These are phyloP conservation scores for Tetragnatha montana DNA, from an alignment of 2,888 invertebrate species.

Conservation along the genomic window DNA sequence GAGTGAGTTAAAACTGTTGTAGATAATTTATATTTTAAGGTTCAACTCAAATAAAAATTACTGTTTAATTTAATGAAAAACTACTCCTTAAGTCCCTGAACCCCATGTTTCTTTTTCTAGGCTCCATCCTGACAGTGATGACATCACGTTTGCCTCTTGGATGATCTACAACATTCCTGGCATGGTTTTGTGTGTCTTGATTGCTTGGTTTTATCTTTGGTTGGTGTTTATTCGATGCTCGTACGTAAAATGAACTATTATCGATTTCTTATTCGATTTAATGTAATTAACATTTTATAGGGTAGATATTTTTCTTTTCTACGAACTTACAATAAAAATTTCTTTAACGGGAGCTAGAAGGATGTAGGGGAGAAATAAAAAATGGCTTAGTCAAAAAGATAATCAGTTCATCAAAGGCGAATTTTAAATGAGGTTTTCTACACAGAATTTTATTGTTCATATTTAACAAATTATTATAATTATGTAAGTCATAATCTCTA, in stretches of 20 bases:
- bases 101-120: conserved; percentile 5
- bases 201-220: conserved; percentile 87
- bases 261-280: no score
- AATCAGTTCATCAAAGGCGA: no score
- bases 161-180: conserved; percentile 90
- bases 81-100: neutral
- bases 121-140: conserved; percentile 74
- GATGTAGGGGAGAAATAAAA: neutral
- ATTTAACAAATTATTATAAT: no score
- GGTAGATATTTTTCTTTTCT: neutral
- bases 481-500: neutral
- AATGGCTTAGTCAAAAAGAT: neutral
- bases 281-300: no score
- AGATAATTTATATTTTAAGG: no score
- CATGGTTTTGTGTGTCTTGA: conserved; percentile 86
- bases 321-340: neutral
- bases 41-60: no score
- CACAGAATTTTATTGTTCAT: no score
- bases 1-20: conserved; percentile 77
- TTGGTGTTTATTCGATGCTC: conserved; percentile 54
- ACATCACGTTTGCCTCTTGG: conserved; percentile 89
- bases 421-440: no score
- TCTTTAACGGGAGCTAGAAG: neutral
- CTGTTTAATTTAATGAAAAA: no score
- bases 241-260: conserved; percentile 35